Base-by-base conservation (phyloP, 2,888 invertebrate genomes). In the Lepidocyrtinus sp. region DNA sequence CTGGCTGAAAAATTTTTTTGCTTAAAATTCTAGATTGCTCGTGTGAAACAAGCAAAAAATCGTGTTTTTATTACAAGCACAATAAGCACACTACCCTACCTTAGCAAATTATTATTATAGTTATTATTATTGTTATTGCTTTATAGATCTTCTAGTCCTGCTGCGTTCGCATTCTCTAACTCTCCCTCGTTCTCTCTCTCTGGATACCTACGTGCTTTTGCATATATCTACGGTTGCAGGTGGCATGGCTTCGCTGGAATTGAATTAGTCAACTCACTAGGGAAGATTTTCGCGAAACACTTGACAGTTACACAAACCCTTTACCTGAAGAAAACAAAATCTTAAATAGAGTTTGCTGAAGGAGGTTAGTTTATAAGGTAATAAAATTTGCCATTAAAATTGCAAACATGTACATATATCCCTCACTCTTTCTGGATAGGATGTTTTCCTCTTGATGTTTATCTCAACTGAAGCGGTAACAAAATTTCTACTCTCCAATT, bases 1-100 rank as follows among this genome's bases (percentile, higher is more conserved):
- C n/a, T 12, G 17, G 12, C 50, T 7, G 50, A 2, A 7, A 2
- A 50, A 50, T 15, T n/a, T n/a, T 12, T 50, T 50, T 17, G 17
- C 50, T 50, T 36, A 50, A 50, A 50, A 50, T 50, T 50, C 50
- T 50, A 2, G 50, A 50, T 50, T 50, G 50, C 50, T 50, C 50
- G 50, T 50, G 50, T 50, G 50, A 50, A 50, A 50, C 50, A 50
- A 50, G 50, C 12, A 50, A 7, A 50, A 50, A 50, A 50, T 50
- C 50, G 15, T n/a, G 50, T 50, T 50, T 50, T 50, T 50, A 50
- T 50, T 50, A 12, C 50, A 50, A 15, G n/a, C 50, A 12, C 36
- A 5, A 36, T 36, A 50, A 50, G 50, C 50, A 50, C 50, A 50
- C 50, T 50, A 50, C 5, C 50, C 50, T 50, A 50, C 50, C 50